Evolutionary conservation across 2,113 vertebrate species (phyloP), one percentile per base, ranked within the genome.

Genomic region (Thryonomys swinderianus): DNA sequence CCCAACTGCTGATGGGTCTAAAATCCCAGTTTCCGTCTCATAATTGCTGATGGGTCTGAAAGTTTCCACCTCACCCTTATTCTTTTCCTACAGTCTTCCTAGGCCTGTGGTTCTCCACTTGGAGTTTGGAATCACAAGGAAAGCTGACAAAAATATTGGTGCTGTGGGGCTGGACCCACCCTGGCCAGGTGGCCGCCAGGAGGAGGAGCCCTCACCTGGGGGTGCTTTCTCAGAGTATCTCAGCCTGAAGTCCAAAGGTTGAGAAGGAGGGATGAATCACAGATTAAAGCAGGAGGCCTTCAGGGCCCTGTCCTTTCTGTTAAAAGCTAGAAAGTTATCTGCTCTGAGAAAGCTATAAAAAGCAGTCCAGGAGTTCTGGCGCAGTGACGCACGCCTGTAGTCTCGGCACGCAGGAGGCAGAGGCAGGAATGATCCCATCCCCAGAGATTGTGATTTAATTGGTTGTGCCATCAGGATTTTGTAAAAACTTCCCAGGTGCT

Each of bases 281-380:
- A 21, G 30, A 76, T 57, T 30, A 88, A 45, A 89, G 51, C 67
- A 18, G 69, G 21, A 84, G 64, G 55, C 30, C 64, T 80, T 62
- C 42, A 18, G 81, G n/a, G 48, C 48, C 55, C 21, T 62, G 91
- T 30, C 61, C 85, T 83, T 86, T 85, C 66, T 2, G 1, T 0
- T 23, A 37, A 14, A 48, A 59, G 18, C 61, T 61, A 42, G 37
- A 88, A 71, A 80, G 51, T 9, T 34, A 51, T 84, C 81, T 92
- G 74, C 78, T 59, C 7, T 18, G 61, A 66, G 64, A 92, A 66
- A 10, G 59, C 34, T 80, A 88, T 61, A 88, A 92, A 92, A 93
- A 87, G 10, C 17, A 74, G n/a, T 7, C 37, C n/a, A 79, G 66
- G 14, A 0, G 40, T 30, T 34, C 10, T 5, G 48, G 48, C 48